A percentile compares a stretch with the other conserved stretches of the same genome.
Conservation (phyloP, 2,888 invertebrate genomes). For the Mesodorylaimus sp. region DNA sequence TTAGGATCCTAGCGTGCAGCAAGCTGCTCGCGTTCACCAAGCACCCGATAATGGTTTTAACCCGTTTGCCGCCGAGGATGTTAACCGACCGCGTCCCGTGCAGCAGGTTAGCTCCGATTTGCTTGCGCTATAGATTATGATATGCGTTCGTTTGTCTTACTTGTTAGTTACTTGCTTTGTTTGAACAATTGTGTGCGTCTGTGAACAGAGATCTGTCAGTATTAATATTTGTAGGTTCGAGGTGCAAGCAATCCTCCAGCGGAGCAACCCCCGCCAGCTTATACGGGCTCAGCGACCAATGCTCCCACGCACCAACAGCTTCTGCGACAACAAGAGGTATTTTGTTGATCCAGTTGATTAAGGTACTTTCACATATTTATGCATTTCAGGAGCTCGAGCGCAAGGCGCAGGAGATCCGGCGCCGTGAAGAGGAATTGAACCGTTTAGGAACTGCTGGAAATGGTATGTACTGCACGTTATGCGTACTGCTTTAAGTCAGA, state of each 20-base stretch:
- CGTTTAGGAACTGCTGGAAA: conserved; percentile 26
- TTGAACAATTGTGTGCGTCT: too few species aligned
- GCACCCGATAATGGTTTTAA: conserved; percentile 95
- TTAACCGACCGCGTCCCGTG: too few species aligned
- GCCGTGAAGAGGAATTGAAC: conserved; percentile 66
- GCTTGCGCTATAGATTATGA: too few species aligned
- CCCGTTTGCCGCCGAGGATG: conserved; percentile 59
- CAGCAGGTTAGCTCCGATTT: too few species aligned
- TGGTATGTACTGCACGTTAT: too few species aligned
- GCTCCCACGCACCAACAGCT: conserved; percentile 24
- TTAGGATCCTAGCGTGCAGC: conserved; percentile 83
- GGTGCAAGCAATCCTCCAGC: conserved; percentile 40
- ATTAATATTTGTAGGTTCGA: conserved; percentile 31
- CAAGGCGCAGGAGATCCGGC: conserved; percentile 68
- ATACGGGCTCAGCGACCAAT: conserved; percentile 26
- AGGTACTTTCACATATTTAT: conserved; percentile 14
- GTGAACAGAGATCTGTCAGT: too few species aligned
- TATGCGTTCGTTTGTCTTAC: too few species aligned
- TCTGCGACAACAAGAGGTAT: conserved; percentile 33
- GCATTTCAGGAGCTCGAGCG: conserved; percentile 60
- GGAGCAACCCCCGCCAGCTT: conserved; percentile 34
- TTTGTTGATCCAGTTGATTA: too few species aligned
- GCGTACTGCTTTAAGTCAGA: too few species aligned
- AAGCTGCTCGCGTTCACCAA: conserved; percentile 58
- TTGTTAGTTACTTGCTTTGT: too few species aligned